These are phyloP conservation scores for Trachythela sp. DNA, from an alignment of 64 coral and sea anemone genomes.

Conservation along the genomic window DNA sequence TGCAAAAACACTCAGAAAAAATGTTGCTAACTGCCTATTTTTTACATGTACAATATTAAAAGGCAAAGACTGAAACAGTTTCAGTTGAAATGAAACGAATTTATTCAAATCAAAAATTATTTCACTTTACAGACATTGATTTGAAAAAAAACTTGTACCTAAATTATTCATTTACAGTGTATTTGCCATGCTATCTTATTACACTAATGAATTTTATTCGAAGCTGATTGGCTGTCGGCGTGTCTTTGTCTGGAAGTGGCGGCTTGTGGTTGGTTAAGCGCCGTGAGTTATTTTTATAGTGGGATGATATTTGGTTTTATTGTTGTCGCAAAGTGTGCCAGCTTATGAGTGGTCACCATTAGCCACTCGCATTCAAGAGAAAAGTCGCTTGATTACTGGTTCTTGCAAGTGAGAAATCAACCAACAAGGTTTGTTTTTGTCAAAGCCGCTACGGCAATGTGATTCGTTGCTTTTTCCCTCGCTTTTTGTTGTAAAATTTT, in stretches of 20 bases:
- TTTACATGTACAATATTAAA: not conserved
- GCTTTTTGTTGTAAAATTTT: not conserved
- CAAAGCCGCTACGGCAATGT: not conserved
- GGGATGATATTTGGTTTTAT: not conserved
- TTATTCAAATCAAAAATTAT: too few species aligned
- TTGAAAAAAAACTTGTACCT: not conserved
- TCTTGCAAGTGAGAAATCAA: not conserved
- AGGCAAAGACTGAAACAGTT: too few species aligned
- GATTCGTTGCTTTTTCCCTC: not conserved
- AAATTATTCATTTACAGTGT: not conserved
- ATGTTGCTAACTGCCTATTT: not conserved
- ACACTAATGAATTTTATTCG: not conserved
- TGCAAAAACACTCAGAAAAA: not conserved
- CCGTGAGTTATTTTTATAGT: not conserved
- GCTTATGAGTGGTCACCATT: not conserved
- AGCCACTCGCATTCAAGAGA: not conserved
- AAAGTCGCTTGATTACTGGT: conserved; percentile 15
- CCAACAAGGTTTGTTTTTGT: conserved; percentile 24
- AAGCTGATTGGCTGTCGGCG: conserved; percentile 6
- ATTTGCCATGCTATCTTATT: not conserved
- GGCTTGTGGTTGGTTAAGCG: not conserved
- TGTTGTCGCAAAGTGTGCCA: not conserved
- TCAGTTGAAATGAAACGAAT: too few species aligned
- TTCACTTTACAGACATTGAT: not conserved
- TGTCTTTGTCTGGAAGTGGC: not conserved